phyloP scores from a whole-genome alignment of 2,113 vertebrate genomes.

The Spea multiplicata region DNA sequence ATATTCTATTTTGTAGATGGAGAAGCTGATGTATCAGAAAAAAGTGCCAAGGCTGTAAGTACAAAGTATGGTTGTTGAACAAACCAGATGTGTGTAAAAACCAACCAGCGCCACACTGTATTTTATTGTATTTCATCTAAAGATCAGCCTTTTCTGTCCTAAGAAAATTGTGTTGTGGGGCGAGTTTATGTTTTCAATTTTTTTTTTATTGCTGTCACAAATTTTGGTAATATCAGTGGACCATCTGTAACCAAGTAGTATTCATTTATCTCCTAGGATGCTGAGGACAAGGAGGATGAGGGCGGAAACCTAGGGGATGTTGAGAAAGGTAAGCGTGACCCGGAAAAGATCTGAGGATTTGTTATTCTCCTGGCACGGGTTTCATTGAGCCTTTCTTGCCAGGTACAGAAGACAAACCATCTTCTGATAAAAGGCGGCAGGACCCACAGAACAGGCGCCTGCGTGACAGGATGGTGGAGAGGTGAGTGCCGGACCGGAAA shows the following conservation, averaged over 20 bases:
- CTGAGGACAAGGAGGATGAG: constrained; percentile 58
- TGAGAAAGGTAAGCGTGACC: constrained; percentile 62
- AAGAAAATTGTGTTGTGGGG: too few species aligned
- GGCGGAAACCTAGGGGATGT: constrained; percentile 63
- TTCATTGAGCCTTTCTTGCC: not conserved
- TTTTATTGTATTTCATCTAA: too few species aligned
- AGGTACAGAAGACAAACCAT: not conserved
- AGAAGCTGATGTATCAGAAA: constrained; percentile 63
- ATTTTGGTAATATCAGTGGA: too few species aligned
- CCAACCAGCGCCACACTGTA: too few species aligned
- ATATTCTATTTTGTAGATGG: constrained; percentile 60
- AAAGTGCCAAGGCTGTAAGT: constrained; percentile 65
- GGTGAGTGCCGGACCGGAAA: constrained; percentile 62
- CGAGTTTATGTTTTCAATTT: too few species aligned
- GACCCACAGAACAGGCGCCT: constrained; percentile 77
- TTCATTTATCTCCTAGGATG: constrained; percentile 30
- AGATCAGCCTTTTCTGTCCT: too few species aligned
- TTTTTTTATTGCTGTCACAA: too few species aligned
- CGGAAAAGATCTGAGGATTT: not conserved
- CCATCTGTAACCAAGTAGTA: not conserved
- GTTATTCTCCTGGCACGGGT: not conserved
- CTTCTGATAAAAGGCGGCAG: constrained; percentile 52
- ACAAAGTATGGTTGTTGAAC: too few species aligned
- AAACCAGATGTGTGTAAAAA: too few species aligned
- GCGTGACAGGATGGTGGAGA: constrained; percentile 84